A percentile compares a stretch with the other conserved stretches of the same genome.
These are phyloP conservation scores for Anthrax anthrax DNA, from an alignment of 2,888 invertebrate genomes.

Conservation along the genomic window DNA sequence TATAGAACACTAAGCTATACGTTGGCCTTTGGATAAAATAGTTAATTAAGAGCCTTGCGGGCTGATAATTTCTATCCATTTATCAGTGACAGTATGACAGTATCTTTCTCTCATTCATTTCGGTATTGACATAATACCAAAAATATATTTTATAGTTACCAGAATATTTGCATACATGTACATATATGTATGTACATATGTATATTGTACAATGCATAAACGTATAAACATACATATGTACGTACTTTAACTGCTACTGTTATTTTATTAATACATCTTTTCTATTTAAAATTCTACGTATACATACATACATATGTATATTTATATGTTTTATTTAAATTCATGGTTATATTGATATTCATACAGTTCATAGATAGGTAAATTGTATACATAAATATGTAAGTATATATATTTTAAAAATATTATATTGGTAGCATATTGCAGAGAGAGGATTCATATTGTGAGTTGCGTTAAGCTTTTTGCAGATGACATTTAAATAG, in stretches of 20 bases:
- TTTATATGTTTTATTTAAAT: not conserved
- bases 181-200: too few relatives aligned
- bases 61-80: slow-evolving; percentile 10
- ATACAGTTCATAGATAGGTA: not conserved
- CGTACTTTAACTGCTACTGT: too few relatives aligned
- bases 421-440: not conserved
- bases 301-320: not conserved
- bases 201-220: too few relatives aligned
- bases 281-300: not conserved
- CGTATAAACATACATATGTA: too few relatives aligned
- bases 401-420: not conserved
- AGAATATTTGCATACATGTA: too few relatives aligned
- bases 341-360: not conserved
- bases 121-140: not conserved
- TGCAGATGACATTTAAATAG: slow-evolving; percentile 8
- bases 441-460: not conserved
- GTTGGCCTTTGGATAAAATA: slow-evolving; percentile 3
- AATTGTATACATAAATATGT: not conserved
- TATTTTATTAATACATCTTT: too few relatives aligned
- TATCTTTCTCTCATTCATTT: slow-evolving; percentile 5
- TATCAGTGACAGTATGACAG: slow-evolving; percentile 13
- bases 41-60: slow-evolving; percentile 12
- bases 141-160: too few relatives aligned
- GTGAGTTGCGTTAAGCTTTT: not conserved
- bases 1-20: too few relatives aligned